A percentile compares a stretch with the other conserved stretches of the same genome.
These are phyloP conservation scores for Megaustenia siamemsis DNA, from an alignment of 2,888 invertebrate species.

Conservation along the genomic window DNA sequence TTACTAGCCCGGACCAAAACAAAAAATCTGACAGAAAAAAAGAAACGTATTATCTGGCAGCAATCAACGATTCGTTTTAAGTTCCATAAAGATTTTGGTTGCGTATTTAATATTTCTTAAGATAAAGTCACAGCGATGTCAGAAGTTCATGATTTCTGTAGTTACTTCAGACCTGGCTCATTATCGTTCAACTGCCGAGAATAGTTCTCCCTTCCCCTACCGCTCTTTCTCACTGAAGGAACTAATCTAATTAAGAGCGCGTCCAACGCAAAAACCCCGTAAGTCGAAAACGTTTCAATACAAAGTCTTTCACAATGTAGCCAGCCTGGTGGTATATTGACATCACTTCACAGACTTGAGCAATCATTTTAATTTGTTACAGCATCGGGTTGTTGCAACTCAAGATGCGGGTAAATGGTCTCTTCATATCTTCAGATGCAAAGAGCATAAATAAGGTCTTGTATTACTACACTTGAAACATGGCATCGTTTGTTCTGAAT, in stretches of 20 bases:
- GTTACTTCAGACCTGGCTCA: neutral
- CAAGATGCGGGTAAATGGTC: neutral
- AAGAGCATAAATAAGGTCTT: neutral
- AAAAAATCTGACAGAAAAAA: neutral
- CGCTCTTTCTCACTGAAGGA: no score
- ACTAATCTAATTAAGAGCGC: neutral
- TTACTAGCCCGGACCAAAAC: neutral
- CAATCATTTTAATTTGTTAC: slow-evolving; percentile 18
- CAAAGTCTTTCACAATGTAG: neutral
- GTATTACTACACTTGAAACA: neutral
- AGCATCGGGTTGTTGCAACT: neutral
- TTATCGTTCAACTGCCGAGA: neutral
- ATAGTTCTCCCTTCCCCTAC: neutral
- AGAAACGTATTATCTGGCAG: neutral
- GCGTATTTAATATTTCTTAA: neutral
- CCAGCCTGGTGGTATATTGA: neutral
- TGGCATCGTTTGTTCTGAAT: neutral
- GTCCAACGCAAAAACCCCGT: neutral
- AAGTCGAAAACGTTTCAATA: neutral
- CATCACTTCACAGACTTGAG: neutral
- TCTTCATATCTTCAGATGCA: neutral
- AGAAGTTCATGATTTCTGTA: neutral
- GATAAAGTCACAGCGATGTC: neutral
- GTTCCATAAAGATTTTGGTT: neutral
- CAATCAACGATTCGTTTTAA: slow-evolving; percentile 12